These are phyloP conservation scores for Maniola hyperantus DNA, from an alignment of 2,888 invertebrate genomes.

Conservation along the genomic window DNA sequence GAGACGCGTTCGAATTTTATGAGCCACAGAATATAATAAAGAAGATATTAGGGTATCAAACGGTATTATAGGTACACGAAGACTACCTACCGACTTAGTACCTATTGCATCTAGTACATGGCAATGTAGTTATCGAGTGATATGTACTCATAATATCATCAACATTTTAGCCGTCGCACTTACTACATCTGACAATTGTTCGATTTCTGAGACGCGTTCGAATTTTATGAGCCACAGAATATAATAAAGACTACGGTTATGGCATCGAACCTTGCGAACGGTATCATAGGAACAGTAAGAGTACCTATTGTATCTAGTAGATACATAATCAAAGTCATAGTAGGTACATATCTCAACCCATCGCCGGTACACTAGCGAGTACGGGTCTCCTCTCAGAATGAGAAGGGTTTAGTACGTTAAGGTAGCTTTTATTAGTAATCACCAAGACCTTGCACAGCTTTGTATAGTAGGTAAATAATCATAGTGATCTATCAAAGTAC, in stretches of 20 bases:
- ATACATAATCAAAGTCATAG: too few species aligned
- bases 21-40: conserved; percentile 19
- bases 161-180: conserved; percentile 36
- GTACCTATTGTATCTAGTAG: too few species aligned
- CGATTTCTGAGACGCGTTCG: conserved; percentile 21
- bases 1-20: conserved; percentile 26
- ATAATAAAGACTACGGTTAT: conserved; percentile 11
- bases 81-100: too few species aligned
- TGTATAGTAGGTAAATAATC: conserved; percentile 25
- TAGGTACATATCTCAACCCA: too few species aligned
- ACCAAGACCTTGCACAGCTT: conserved; percentile 33
- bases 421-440: conserved; percentile 23
- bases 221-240: conserved; percentile 26
- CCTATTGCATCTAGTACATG: too few species aligned
- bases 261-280: conserved; percentile 4
- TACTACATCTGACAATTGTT: conserved; percentile 29
- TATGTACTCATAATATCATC: too few species aligned
- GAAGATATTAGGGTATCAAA: not conserved
- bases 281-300: not conserved
- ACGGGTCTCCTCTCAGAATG: too few species aligned
- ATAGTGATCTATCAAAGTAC: conserved; percentile 38
- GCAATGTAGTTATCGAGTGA: too few species aligned
- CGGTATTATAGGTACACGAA: not conserved
- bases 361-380: too few species aligned
- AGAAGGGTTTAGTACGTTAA: too few species aligned